These are phyloP conservation scores for Luperina testacea DNA, from an alignment of 2,888 invertebrate genomes.

Conservation along the genomic window DNA sequence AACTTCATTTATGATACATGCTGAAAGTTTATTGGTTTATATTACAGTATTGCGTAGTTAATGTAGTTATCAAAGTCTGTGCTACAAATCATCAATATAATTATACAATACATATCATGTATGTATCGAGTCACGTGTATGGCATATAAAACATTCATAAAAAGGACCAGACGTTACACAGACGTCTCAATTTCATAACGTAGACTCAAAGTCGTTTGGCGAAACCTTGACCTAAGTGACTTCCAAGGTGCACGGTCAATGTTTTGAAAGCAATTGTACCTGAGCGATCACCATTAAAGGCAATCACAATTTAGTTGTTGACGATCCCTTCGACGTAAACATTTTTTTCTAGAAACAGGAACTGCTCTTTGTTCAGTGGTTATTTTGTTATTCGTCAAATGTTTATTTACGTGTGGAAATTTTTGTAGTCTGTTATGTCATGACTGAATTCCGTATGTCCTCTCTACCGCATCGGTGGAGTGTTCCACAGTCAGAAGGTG, in stretches of 20 bases:
- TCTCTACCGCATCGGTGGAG: conserved; percentile 21
- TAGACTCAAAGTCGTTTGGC: conserved; percentile 35
- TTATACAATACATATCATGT: conserved; percentile 40
- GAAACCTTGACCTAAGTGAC: conserved; percentile 47
- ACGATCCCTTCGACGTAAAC: conserved; percentile 11
- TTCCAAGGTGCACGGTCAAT: conserved; percentile 16
- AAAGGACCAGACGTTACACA: conserved; percentile 68
- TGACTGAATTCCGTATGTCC: conserved; percentile 30
- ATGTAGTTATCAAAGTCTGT: conserved; percentile 56
- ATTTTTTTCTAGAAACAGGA: conserved; percentile 38
- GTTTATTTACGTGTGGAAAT: conserved; percentile 52
- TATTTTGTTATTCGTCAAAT: conserved; percentile 33
- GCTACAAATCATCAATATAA: conserved; percentile 33
- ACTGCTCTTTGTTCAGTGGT: conserved; percentile 29
- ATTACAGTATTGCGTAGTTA: conserved; percentile 59
- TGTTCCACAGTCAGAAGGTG: conserved; percentile 23
- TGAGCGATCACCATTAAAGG: conserved; percentile 23
- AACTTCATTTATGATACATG: conserved; percentile 15
- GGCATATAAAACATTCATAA: conserved; percentile 57
- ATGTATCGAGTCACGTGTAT: conserved; percentile 56
- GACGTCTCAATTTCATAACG: conserved; percentile 72
- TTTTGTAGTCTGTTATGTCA: conserved; percentile 31
- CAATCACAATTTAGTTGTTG: conserved; percentile 40
- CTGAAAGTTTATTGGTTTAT: conserved; percentile 31
- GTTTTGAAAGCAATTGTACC: conserved; percentile 36